Percentiles rank a stretch among this genome's conserved stretches.
These are phyloP conservation scores for Tiliacea citrago DNA, from an alignment of 2,888 invertebrate genomes.

Conservation along the genomic window DNA sequence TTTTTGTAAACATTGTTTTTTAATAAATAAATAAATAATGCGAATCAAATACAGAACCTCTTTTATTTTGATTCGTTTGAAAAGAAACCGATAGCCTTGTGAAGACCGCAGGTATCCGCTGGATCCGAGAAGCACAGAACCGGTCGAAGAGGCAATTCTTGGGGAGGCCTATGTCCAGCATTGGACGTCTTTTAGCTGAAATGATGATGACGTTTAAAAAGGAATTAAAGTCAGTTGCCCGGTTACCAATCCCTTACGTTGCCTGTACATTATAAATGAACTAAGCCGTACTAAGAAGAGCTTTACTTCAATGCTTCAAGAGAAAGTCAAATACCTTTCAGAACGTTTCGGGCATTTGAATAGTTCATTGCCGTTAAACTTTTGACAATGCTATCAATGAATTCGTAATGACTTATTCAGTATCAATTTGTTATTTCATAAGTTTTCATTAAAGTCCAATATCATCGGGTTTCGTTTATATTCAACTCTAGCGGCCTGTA, in stretches of 20 bases:
- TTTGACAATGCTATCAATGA: conserved; percentile 19
- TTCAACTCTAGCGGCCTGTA: too few species aligned
- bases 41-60: too few species aligned
- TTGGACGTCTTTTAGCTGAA: background rate
- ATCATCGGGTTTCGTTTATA: background rate
- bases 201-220: background rate
- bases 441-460: conserved; percentile 10
- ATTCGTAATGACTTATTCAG: conserved; percentile 30
- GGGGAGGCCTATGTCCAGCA: too few species aligned
- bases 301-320: conserved; percentile 6
- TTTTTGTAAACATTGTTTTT: too few species aligned
- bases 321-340: conserved; percentile 7
- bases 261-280: conserved; percentile 30
- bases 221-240: background rate
- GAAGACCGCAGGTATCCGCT: too few species aligned
- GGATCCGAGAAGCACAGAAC: too few species aligned
- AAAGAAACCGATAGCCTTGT: background rate
- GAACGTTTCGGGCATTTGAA: conserved; percentile 6
- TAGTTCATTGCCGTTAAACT: conserved; percentile 18
- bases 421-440: background rate
- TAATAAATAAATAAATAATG: too few species aligned
- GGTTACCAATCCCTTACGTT: background rate
- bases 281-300: conserved; percentile 28
- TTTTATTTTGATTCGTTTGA: background rate
- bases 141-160: too few species aligned